Evolutionary conservation across 2,797 vertebrate genomes (phyloP).

Genomic region (Micromesistius poutassou): DNA sequence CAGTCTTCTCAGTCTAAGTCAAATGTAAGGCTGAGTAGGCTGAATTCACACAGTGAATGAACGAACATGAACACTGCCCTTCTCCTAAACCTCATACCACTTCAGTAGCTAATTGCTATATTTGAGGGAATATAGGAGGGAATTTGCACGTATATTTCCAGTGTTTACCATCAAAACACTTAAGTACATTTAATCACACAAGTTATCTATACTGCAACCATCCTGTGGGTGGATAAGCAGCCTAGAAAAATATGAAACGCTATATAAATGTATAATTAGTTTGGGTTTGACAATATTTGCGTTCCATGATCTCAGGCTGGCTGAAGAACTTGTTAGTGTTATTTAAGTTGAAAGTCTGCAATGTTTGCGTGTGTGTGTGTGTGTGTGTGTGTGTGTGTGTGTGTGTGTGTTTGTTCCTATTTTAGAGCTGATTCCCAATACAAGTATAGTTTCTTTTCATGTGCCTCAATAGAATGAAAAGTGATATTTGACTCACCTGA

Average conservation of each 20-base stretch:
- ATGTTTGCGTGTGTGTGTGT: not conserved
- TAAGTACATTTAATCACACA: too few relatives aligned
- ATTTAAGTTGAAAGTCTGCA: not conserved
- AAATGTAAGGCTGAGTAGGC: not conserved
- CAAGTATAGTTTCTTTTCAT: not conserved
- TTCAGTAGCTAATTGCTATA: too few relatives aligned
- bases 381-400: not conserved
- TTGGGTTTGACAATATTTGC: conserved; percentile 5
- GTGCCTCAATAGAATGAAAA: not conserved
- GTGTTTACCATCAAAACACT: too few relatives aligned
- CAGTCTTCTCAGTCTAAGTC: not conserved
- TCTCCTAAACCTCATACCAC: too few relatives aligned
- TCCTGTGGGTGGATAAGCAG: not conserved
- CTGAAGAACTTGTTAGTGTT: not conserved
- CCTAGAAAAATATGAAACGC: not conserved
- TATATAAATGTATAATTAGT: not conserved
- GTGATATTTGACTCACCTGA: not conserved
- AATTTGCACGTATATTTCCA: too few relatives aligned
- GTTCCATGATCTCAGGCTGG: not conserved
- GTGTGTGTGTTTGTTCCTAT: not conserved
- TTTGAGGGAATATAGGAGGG: too few relatives aligned
- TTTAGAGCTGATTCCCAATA: not conserved
- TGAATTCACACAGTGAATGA: not conserved
- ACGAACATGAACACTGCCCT: not conserved
- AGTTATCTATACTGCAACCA: not conserved